Conservation (phyloP, 2,888 invertebrate species). For the Cerceris rybyensis region DNA sequence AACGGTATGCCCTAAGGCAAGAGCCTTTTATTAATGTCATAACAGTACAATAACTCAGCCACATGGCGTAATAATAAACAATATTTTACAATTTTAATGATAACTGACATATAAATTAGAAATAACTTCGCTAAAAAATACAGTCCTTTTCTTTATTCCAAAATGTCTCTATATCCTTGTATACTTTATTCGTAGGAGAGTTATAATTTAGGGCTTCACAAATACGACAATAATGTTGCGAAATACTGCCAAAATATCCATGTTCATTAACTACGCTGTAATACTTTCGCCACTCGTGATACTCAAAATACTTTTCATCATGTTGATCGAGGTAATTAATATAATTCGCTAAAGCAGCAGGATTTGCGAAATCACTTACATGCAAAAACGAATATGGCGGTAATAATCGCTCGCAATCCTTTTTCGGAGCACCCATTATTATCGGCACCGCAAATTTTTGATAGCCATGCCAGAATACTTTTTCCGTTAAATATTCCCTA, state of each 20-base stretch:
- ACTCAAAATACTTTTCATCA: constrained; percentile 80
- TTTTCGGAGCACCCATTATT: constrained; percentile 85
- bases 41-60: background rate
- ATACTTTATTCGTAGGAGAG: constrained; percentile 78
- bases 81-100: background rate
- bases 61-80: background rate
- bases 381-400: constrained; percentile 87
- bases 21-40: no score
- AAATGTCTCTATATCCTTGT: constrained; percentile 79
- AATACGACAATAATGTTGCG: constrained; percentile 85
- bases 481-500: constrained; percentile 88
- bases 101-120: background rate
- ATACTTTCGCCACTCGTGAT: constrained; percentile 85
- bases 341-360: constrained; percentile 83
- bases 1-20: no score
- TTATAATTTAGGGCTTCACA: constrained; percentile 88
- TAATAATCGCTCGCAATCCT: constrained; percentile 82
- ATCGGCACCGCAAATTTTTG: constrained; percentile 86
- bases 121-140: constrained; percentile 4
- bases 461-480: constrained; percentile 87
- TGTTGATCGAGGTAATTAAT: constrained; percentile 82
- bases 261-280: constrained; percentile 86
- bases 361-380: constrained; percentile 83
- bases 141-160: constrained; percentile 78
- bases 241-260: constrained; percentile 86